Evolutionary conservation across 2,888 invertebrate species (phyloP).

Genomic region (Scaptomyza flava): DNA sequence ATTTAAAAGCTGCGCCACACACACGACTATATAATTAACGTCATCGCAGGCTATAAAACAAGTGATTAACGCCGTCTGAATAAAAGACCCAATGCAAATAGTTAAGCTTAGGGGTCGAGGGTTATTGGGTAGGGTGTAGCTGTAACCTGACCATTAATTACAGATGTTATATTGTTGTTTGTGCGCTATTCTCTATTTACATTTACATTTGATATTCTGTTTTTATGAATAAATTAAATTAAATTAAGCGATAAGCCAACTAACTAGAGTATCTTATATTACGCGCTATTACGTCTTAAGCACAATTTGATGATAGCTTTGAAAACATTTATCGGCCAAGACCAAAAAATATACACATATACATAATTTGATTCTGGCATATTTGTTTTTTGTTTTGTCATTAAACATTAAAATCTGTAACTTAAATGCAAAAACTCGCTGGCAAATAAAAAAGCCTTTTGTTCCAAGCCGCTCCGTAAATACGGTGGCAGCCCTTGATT

Average conservation of each 20-base stretch:
- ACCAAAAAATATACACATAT: slow-evolving; percentile 29
- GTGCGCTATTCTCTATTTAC: slow-evolving; percentile 61
- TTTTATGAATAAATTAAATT: slow-evolving; percentile 77
- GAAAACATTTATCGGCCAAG: slow-evolving; percentile 47
- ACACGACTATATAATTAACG: slow-evolving; percentile 68
- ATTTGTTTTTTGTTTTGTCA: slow-evolving; percentile 34
- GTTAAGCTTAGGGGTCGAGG: slow-evolving; percentile 24
- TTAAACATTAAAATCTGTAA: slow-evolving; percentile 66
- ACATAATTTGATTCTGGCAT: slow-evolving; percentile 30
- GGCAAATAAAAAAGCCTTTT: slow-evolving; percentile 62
- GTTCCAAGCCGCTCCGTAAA: slow-evolving; percentile 55
- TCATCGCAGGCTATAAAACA: slow-evolving; percentile 55
- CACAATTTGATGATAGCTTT: slow-evolving; percentile 60
- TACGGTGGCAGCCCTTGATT: slow-evolving; percentile 68
- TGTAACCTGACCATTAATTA: slow-evolving; percentile 52
- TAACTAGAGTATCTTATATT: slow-evolving; percentile 76
- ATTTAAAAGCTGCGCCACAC: slow-evolving; percentile 57
- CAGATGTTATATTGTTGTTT: slow-evolving; percentile 36
- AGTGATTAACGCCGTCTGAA: slow-evolving; percentile 70
- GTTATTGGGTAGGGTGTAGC: slow-evolving; percentile 17
- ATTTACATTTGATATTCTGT: slow-evolving; percentile 51
- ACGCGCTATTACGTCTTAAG: slow-evolving; percentile 69
- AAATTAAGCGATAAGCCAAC: slow-evolving; percentile 78
- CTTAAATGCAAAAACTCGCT: slow-evolving; percentile 59
- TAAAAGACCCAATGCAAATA: slow-evolving; percentile 56